A percentile compares a stretch with the other conserved stretches of the same genome.
phyloP scores from a whole-genome alignment of 1,140 invertebrate genomes.

The Parasteatoda tepidariorum region DNA sequence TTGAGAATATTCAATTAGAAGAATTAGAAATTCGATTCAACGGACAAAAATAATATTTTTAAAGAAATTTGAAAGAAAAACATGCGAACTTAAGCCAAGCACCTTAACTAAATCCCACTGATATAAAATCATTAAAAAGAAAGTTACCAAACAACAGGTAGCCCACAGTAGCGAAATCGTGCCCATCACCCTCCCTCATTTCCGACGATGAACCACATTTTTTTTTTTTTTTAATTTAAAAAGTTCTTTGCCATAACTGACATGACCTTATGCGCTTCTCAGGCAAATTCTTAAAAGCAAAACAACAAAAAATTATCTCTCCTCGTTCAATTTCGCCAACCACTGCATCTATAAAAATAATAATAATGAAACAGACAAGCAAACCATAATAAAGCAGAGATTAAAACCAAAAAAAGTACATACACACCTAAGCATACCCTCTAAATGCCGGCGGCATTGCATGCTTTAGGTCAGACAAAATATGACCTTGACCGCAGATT shows the following conservation, averaged over 20 bases:
- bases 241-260: conserved; percentile 46
- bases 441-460: conserved; percentile 13
- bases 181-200: background rate
- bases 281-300: conserved; percentile 2
- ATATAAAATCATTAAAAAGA: no score
- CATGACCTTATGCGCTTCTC: conserved; percentile 47
- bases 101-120: no score
- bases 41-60: no score
- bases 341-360: conserved; percentile 25
- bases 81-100: no score
- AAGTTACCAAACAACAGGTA: conserved; percentile 36
- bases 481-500: conserved; percentile 57
- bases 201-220: background rate
- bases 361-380: conserved; percentile 48
- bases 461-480: conserved; percentile 56
- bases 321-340: background rate
- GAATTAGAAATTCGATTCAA: no score
- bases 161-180: conserved; percentile 44
- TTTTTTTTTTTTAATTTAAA: background rate
- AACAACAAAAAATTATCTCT: background rate
- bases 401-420: no score
- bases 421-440: background rate
- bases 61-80: no score
- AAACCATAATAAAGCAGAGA: background rate
- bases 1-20: no score